These are phyloP conservation scores for Paguma larvata DNA, from an alignment of 2,797 vertebrate species.

Conservation along the genomic window DNA sequence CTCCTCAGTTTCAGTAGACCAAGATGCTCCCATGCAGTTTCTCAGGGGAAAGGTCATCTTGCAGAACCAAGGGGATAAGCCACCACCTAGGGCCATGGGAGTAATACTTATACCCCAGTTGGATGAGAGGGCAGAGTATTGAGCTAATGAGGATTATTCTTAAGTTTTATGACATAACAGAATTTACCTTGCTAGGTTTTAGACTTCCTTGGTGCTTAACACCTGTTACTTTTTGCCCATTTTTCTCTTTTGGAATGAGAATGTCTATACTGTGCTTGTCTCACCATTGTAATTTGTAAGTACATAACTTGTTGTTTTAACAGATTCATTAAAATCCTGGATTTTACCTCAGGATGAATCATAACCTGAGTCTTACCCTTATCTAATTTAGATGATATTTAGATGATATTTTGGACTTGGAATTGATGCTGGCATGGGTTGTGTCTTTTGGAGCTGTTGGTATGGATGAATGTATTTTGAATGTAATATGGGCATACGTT, in stretches of 20 bases:
- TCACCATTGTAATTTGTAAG: neutral
- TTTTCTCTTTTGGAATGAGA: neutral
- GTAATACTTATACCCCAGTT: neutral
- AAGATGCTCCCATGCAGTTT: neutral
- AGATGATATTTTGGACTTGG: neutral
- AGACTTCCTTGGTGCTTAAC: neutral
- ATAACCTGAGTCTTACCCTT: neutral
- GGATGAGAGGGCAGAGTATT: neutral
- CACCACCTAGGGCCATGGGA: neutral
- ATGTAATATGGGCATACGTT: neutral
- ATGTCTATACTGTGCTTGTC: neutral
- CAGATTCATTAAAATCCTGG: neutral
- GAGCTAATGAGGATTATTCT: neutral
- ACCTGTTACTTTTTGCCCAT: neutral
- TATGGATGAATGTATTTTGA: neutral
- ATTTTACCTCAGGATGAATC: neutral
- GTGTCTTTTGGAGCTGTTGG: neutral
- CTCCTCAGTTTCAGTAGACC: neutral
- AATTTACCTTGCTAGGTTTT: neutral
- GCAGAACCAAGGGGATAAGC: neutral
- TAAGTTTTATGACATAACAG: neutral
- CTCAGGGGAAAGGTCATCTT: neutral
- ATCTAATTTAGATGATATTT: neutral
- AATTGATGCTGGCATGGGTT: neutral
- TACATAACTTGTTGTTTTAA: neutral